phyloP scores from a whole-genome alignment of 1,140 invertebrate species.

The Venustaconcha ellipsiformis region DNA sequence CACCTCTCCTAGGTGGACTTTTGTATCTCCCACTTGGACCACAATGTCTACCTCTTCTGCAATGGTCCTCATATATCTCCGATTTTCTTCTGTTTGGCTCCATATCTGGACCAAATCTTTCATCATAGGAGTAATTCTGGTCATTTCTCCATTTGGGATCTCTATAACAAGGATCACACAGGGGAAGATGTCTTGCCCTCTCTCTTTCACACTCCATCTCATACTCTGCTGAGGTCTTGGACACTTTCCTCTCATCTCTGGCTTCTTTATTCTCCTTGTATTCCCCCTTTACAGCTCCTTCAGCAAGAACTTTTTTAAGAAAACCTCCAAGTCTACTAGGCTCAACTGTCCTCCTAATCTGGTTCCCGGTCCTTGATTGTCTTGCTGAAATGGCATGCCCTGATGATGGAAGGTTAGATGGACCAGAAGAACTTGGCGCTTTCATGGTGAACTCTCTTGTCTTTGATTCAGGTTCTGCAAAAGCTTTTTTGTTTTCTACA shows the following conservation, averaged over 20 bases:
- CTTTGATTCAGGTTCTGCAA: slow-evolving; percentile 29
- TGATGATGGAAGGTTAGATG: too few relatives aligned
- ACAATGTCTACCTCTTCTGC: too few relatives aligned
- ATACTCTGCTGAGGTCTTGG: too few relatives aligned
- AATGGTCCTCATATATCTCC: too few relatives aligned
- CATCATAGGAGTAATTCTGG: too few relatives aligned
- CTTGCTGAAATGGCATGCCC: background rate
- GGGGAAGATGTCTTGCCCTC: too few relatives aligned
- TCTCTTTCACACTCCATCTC: slow-evolving; percentile 2
- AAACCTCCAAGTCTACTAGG: background rate
- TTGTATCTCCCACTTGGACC: too few relatives aligned
- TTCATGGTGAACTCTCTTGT: slow-evolving; percentile 28
- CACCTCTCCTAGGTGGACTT: too few relatives aligned
- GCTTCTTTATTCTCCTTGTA: background rate
- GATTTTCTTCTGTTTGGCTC: too few relatives aligned
- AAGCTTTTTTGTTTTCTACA: slow-evolving; percentile 34
- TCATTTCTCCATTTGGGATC: too few relatives aligned
- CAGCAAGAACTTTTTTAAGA: background rate
- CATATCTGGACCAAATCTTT: too few relatives aligned
- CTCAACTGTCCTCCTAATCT: background rate
- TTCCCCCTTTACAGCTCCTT: background rate
- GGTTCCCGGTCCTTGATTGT: background rate
- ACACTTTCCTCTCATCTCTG: background rate
- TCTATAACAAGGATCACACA: too few relatives aligned
- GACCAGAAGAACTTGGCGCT: slow-evolving; percentile 21